Evolutionary conservation across 1,140 invertebrate species (phyloP).

Genomic region (Glossosoma conforme): DNA sequence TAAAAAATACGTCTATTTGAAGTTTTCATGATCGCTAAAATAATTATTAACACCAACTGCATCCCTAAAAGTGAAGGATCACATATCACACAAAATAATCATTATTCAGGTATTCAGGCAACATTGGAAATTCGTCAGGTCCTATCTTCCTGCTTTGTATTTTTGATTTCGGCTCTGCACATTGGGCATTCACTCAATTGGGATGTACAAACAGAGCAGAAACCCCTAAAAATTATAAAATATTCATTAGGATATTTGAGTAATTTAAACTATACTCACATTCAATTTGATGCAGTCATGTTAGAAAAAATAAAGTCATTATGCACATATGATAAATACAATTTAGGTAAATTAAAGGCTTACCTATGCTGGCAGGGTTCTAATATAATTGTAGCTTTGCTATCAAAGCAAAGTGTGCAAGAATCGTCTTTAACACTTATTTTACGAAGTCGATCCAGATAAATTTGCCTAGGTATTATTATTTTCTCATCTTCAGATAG

Average conservation of each 20-base stretch:
- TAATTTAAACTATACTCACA: neutral
- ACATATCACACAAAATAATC: too few relatives aligned
- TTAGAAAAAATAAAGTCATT: neutral
- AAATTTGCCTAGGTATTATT: constrained; percentile 69
- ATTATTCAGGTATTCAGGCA: too few relatives aligned
- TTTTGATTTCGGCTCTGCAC: constrained; percentile 73
- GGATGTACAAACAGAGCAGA: constrained; percentile 74
- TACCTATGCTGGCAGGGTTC: constrained; percentile 78
- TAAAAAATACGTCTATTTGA: too few relatives aligned
- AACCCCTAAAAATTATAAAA: constrained; percentile 61
- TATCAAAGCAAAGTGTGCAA: constrained; percentile 85
- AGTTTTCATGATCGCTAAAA: too few relatives aligned
- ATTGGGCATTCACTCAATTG: constrained; percentile 83
- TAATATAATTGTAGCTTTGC: constrained; percentile 66
- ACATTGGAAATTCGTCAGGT: too few relatives aligned
- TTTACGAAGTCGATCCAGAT: constrained; percentile 65
- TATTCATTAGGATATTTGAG: constrained; percentile 1
- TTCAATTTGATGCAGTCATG: neutral
- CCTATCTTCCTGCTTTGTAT: too few relatives aligned
- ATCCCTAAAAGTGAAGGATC: too few relatives aligned
- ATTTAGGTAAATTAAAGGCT: constrained; percentile 32
- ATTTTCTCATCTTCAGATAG: constrained; percentile 68
- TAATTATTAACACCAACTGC: too few relatives aligned
- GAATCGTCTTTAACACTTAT: constrained; percentile 78
- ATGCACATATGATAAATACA: constrained; percentile 1